Evolutionary conservation across 2,797 vertebrate species (phyloP).

Genomic region (Notoglanidium macrostoma): DNA sequence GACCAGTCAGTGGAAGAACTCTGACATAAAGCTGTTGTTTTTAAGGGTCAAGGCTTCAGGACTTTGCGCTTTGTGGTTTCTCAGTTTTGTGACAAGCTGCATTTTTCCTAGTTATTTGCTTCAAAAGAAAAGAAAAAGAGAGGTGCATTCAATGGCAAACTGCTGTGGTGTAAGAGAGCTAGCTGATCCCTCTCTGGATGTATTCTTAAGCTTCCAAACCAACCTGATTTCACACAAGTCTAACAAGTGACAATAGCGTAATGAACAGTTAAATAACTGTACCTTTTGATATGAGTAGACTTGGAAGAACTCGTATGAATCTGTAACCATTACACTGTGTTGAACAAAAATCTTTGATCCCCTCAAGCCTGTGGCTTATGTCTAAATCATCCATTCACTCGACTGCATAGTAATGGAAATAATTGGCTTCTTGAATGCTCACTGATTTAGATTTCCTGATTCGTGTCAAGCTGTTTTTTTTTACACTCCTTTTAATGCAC

Average conservation of each 20-base stretch:
- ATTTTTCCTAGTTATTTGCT: background rate
- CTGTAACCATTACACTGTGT: background rate
- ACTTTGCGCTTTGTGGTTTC: background rate
- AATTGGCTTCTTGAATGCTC: constrained; percentile 29
- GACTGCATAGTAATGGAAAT: constrained; percentile 36
- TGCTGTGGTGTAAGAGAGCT: background rate
- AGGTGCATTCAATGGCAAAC: background rate
- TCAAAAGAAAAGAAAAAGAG: background rate
- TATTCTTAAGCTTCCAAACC: background rate
- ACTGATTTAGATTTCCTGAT: constrained; percentile 19
- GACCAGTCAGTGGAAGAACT: background rate
- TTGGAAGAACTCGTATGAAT: background rate
- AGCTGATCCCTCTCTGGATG: background rate
- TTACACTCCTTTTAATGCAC: background rate
- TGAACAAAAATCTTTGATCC: background rate
- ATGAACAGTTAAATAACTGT: background rate
- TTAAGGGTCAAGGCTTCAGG: background rate
- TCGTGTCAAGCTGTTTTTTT: constrained; percentile 7
- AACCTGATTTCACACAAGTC: background rate
- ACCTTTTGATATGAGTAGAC: background rate
- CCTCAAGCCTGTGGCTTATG: constrained; percentile 11
- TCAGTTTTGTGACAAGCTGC: background rate
- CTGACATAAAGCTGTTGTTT: background rate
- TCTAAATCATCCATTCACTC: constrained; percentile 32
- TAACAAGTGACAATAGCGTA: background rate